A percentile compares a stretch with the other conserved stretches of the same genome.
Conservation (phyloP, 1,140 invertebrate genomes). For the Trichoplusia ni region DNA sequence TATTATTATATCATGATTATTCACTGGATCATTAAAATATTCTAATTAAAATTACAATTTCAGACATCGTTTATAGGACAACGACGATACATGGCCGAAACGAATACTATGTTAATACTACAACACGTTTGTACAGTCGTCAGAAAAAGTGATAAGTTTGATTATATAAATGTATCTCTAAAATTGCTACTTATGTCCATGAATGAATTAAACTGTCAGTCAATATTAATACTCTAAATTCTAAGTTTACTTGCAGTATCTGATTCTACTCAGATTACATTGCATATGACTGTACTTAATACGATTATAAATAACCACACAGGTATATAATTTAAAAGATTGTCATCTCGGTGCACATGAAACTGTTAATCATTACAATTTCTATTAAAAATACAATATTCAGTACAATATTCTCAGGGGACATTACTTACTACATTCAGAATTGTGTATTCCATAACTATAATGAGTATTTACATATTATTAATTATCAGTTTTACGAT, state of each 20-base stretch:
- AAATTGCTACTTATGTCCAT: constrained; percentile 1
- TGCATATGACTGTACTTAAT: neutral
- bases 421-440: too few relatives aligned
- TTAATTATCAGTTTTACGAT: too few relatives aligned
- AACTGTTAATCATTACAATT: too few relatives aligned
- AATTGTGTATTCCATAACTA: too few relatives aligned
- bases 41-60: too few relatives aligned
- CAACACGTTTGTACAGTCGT: neutral
- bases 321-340: constrained; percentile 14
- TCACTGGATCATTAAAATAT: neutral
- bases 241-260: neutral
- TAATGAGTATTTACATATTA: too few relatives aligned
- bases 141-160: neutral
- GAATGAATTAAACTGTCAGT: constrained; percentile 5
- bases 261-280: neutral
- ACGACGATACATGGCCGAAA: neutral
- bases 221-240: constrained; percentile 13
- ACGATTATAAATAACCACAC: constrained; percentile 5
- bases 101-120: neutral
- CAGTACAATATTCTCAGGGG: too few relatives aligned
- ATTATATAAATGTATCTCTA: neutral
- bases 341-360: too few relatives aligned
- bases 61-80: neutral
- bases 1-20: neutral
- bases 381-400: too few relatives aligned